A percentile compares a stretch with the other conserved stretches of the same genome.
Evolutionary conservation across 2,113 vertebrate species (phyloP).

Genomic region (Megaceryle torquata): DNA sequence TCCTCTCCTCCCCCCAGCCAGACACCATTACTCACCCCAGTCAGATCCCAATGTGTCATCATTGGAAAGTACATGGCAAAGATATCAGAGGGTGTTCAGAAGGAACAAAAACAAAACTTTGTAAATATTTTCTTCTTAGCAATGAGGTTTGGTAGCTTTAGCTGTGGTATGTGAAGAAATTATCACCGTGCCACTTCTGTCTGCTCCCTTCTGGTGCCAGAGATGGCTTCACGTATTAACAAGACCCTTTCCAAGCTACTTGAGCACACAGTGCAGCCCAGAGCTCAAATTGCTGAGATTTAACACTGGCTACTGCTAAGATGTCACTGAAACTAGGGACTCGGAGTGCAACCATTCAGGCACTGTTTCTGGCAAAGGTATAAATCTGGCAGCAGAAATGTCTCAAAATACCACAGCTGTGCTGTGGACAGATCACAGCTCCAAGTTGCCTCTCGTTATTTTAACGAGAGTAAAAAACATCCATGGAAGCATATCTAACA

Average conservation of each 20-base stretch:
- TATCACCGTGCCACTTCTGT: not conserved
- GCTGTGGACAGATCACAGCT: not conserved
- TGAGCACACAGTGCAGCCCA: not conserved
- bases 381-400: slow-evolving; percentile 18
- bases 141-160: not conserved
- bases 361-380: slow-evolving; percentile 8
- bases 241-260: not conserved
- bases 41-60: slow-evolving; percentile 59
- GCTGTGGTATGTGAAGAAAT: slow-evolving; percentile 9
- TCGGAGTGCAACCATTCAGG: not conserved
- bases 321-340: not conserved
- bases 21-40: slow-evolving; percentile 55
- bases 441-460: slow-evolving; percentile 18
- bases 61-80: slow-evolving; percentile 69
- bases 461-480: slow-evolving; percentile 32
- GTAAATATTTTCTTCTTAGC: slow-evolving; percentile 42
- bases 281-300: slow-evolving; percentile 7
- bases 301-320: not conserved
- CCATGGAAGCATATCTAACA: not conserved
- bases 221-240: not conserved
- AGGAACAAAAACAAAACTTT: slow-evolving; percentile 50
- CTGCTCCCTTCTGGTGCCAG: not conserved
- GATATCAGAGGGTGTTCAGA: slow-evolving; percentile 51
- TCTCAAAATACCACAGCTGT: slow-evolving; percentile 52
- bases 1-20: slow-evolving; percentile 43